These are phyloP conservation scores for Endomychus coccineus DNA, from an alignment of 2,888 invertebrate species.

Conservation along the genomic window DNA sequence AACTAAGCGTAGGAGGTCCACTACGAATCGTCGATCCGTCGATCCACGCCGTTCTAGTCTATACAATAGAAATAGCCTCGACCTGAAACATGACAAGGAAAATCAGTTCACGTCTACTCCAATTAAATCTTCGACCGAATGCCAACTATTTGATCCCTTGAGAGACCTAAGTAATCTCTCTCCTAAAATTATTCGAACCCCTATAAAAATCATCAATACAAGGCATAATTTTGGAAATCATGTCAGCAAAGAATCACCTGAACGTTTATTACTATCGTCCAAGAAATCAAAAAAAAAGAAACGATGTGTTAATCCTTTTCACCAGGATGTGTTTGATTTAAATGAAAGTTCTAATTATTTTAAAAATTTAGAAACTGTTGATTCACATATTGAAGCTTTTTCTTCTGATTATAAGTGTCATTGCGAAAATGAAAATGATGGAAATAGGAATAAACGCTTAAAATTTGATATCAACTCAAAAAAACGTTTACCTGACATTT, in stretches of 20 bases:
- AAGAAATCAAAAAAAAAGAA: constrained; percentile 38
- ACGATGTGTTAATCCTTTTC: constrained; percentile 32
- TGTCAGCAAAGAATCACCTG: too few species aligned
- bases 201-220: constrained; percentile 14
- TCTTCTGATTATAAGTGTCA: constrained; percentile 13
- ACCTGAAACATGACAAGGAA: constrained; percentile 51
- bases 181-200: constrained; percentile 46
- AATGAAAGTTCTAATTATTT: constrained; percentile 33
- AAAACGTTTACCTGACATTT: constrained; percentile 36
- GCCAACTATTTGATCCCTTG: constrained; percentile 42
- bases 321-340: constrained; percentile 23
- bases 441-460: constrained; percentile 4
- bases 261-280: too few species aligned
- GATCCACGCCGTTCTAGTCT: constrained; percentile 31
- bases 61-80: constrained; percentile 48
- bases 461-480: constrained; percentile 8
- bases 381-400: constrained; percentile 37
- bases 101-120: constrained; percentile 55
- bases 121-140: constrained; percentile 43
- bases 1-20: constrained; percentile 43
- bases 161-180: constrained; percentile 59
- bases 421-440: too few species aligned
- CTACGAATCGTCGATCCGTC: constrained; percentile 36
- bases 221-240: constrained; percentile 8
- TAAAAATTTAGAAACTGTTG: constrained; percentile 36